phyloP scores from a whole-genome alignment of 2,888 invertebrate genomes.

The Noctua janthina region DNA sequence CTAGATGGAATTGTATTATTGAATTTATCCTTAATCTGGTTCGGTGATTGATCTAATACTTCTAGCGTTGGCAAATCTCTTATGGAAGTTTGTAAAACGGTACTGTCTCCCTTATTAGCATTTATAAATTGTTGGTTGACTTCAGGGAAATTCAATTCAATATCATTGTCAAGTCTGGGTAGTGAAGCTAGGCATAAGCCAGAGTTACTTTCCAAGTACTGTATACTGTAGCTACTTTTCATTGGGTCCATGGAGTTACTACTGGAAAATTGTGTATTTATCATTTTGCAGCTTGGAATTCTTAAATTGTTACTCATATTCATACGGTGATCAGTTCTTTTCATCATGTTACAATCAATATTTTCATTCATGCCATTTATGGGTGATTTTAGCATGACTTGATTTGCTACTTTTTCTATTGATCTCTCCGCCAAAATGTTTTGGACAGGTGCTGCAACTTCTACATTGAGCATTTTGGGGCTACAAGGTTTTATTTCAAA shows the following conservation, averaged over 20 bases:
- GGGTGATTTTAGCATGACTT: slow-evolving; percentile 76
- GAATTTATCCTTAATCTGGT: slow-evolving; percentile 52
- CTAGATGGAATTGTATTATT: slow-evolving; percentile 48
- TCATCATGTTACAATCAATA: slow-evolving; percentile 70
- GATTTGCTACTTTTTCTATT: slow-evolving; percentile 87
- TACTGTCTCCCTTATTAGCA: slow-evolving; percentile 83
- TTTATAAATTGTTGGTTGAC: slow-evolving; percentile 89
- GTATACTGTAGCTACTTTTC: slow-evolving; percentile 83
- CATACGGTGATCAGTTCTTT: slow-evolving; percentile 68
- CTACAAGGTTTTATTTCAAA: slow-evolving; percentile 89
- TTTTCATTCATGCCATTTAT: slow-evolving; percentile 71
- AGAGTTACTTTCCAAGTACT: slow-evolving; percentile 86
- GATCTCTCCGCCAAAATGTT: slow-evolving; percentile 82
- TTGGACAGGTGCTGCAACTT: slow-evolving; percentile 83
- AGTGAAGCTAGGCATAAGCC: slow-evolving; percentile 86
- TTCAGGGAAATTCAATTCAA: slow-evolving; percentile 87
- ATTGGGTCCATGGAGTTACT: slow-evolving; percentile 71
- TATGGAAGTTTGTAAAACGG: slow-evolving; percentile 58
- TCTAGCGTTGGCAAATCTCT: slow-evolving; percentile 74
- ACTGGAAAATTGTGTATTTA: slow-evolving; percentile 77
- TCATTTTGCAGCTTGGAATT: slow-evolving; percentile 84
- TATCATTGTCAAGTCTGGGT: slow-evolving; percentile 86
- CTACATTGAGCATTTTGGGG: slow-evolving; percentile 88
- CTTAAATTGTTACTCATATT: slow-evolving; percentile 69
- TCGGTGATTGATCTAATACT: slow-evolving; percentile 64